Base-by-base conservation (phyloP, 1,140 invertebrate species). In the Drosophila auraria region DNA sequence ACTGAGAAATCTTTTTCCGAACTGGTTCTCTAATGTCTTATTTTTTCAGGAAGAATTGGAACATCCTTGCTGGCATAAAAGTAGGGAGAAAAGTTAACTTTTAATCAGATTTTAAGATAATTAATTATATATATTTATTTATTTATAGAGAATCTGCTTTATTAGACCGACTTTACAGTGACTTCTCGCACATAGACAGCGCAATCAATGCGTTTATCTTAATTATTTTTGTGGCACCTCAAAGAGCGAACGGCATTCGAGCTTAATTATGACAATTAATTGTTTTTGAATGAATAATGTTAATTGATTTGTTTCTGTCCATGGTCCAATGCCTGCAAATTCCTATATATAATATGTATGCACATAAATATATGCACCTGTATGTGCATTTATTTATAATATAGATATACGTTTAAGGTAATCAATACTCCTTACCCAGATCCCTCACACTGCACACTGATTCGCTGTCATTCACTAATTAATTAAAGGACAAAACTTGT, bases 191-290 rank as follows among this genome's bases (percentile, higher is more conserved):
- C 15, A 65, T 12, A 45, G 27, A 5, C 25, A 14, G 36, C 38
- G 17, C 2, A 30, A 14, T 12, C 17, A 20, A 27, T 27, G 49
- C 38, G 12, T 66, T 45, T n/a, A 44, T n/a, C 62, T 65, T 17
- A 38, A 51, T 65, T 51, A 51, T 65, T 69, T 64, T 56, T 62
- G 57, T 61, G 68, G 9, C 68, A 83, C 81, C 70, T 78, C 69
- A 75, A 64, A 80, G 66, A 71, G 69, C 53, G 42, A 42, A 20
- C 36, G 20, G 20, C 17, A 47, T 54, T 25, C 45, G n/a, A 42
- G 70, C 71, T 87, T 82, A 82, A 87, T 87, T 87, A 87, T 82
- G 76, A 75, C 71, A 82, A 87, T 87, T 82, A 82, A 87, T 80
- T 84, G 82, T 80, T 56, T 87, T 80, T 78, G 47, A 72, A 82